A percentile compares a stretch with the other conserved stretches of the same genome.
Evolutionary conservation across 2,888 invertebrate genomes (phyloP).

Genomic region (Neoitamus cyanurus): DNA sequence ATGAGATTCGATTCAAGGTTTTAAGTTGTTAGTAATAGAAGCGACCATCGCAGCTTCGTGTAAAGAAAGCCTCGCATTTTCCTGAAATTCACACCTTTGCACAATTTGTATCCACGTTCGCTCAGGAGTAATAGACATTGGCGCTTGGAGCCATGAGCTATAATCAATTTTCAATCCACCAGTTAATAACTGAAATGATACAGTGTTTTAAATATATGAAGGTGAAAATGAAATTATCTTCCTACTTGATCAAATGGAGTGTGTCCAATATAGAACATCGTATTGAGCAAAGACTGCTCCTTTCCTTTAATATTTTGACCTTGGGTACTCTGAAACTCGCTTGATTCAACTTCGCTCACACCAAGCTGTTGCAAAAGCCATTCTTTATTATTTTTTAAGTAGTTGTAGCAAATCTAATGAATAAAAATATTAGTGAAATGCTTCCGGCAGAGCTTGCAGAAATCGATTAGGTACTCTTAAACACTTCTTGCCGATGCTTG

Average conservation of each 20-base stretch:
- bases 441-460: background rate
- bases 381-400: constrained; percentile 75
- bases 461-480: constrained; percentile 66
- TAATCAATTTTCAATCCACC: constrained; percentile 67
- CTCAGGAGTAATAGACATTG: constrained; percentile 66
- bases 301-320: constrained; percentile 63
- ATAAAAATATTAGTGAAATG: background rate
- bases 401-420: constrained; percentile 76
- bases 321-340: constrained; percentile 62
- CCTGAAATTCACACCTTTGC: constrained; percentile 67
- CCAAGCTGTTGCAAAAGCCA: constrained; percentile 74
- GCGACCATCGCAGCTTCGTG: constrained; percentile 67
- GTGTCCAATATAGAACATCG: constrained; percentile 84
- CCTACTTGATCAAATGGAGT: constrained; percentile 80
- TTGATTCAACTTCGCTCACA: constrained; percentile 62
- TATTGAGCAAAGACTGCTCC: constrained; percentile 72
- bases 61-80: constrained; percentile 62
- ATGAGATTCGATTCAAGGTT: too few relatives aligned
- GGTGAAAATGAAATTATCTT: background rate
- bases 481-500: constrained; percentile 70
- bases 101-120: constrained; percentile 66
- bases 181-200: constrained; percentile 63
- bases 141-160: constrained; percentile 66
- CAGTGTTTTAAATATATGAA: background rate
- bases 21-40: constrained; percentile 64